phyloP scores from a whole-genome alignment of 2,888 invertebrate genomes.

The Stegana nigrithorax region DNA sequence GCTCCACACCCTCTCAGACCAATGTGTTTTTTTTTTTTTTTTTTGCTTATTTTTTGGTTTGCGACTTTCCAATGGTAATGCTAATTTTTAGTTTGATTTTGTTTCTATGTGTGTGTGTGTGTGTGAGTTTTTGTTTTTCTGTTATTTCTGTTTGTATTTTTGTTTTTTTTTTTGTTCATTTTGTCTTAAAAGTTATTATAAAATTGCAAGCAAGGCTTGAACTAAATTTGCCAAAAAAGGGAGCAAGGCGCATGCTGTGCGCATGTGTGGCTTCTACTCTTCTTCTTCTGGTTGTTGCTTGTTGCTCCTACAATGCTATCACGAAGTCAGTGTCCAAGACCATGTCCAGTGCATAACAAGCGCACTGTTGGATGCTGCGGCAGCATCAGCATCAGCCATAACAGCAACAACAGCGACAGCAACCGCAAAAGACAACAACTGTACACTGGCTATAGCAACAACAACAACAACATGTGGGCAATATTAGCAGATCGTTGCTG shows the following conservation, averaged over 20 bases:
- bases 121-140: not conserved
- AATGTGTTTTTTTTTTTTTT: too few relatives aligned
- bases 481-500: not conserved
- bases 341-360: conserved; percentile 28
- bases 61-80: conserved; percentile 39
- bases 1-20: too few relatives aligned
- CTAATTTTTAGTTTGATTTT: conserved; percentile 59
- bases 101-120: conserved; percentile 35
- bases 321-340: too few relatives aligned
- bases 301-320: too few relatives aligned
- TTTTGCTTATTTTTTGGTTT: too few relatives aligned
- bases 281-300: too few relatives aligned
- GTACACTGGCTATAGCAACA: too few relatives aligned
- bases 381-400: conserved; percentile 16
- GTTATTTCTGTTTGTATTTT: not conserved
- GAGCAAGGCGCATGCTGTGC: conserved; percentile 54
- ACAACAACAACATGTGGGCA: not conserved
- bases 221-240: conserved; percentile 62
- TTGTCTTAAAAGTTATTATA: too few relatives aligned
- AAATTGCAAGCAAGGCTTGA: conserved; percentile 30
- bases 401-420: conserved; percentile 13
- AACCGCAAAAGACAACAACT: too few relatives aligned
- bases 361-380: conserved; percentile 33
- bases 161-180: not conserved
- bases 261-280: conserved; percentile 13